phyloP scores from a whole-genome alignment of 2,888 invertebrate species.

The Creontiades dilutus region DNA sequence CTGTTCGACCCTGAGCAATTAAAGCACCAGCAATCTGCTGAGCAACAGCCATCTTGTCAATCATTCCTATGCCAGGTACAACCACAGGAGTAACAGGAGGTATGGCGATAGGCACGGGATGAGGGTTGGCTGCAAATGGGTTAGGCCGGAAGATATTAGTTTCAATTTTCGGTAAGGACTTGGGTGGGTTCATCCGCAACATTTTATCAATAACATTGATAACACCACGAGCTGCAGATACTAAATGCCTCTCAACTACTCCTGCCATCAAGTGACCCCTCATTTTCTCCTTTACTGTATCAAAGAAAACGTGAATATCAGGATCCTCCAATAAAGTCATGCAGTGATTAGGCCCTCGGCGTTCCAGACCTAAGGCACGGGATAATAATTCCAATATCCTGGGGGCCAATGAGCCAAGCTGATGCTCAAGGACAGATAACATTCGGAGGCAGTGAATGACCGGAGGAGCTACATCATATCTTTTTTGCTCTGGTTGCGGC shows the following conservation, averaged over 20 bases:
- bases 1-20: slow-evolving; percentile 88
- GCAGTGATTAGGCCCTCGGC: slow-evolving; percentile 80
- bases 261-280: slow-evolving; percentile 88
- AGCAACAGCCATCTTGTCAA: slow-evolving; percentile 89
- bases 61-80: slow-evolving; percentile 86
- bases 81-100: slow-evolving; percentile 78
- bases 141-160: slow-evolving; percentile 5
- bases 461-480: slow-evolving; percentile 79
- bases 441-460: slow-evolving; percentile 80
- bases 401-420: slow-evolving; percentile 90
- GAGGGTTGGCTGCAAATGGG: slow-evolving; percentile 20
- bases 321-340: slow-evolving; percentile 87
- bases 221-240: slow-evolving; percentile 86
- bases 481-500: neutral
- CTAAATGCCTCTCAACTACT: slow-evolving; percentile 83
- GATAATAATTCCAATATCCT: slow-evolving; percentile 88
- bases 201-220: slow-evolving; percentile 86
- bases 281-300: slow-evolving; percentile 91
- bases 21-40: slow-evolving; percentile 89
- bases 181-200: slow-evolving; percentile 84
- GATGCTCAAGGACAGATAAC: slow-evolving; percentile 89
- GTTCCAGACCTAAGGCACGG: slow-evolving; percentile 88
- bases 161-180: slow-evolving; percentile 41
- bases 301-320: slow-evolving; percentile 87
- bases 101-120: neutral